These are phyloP conservation scores for Agriopis marginaria DNA, from an alignment of 2,888 invertebrate species.

Conservation along the genomic window DNA sequence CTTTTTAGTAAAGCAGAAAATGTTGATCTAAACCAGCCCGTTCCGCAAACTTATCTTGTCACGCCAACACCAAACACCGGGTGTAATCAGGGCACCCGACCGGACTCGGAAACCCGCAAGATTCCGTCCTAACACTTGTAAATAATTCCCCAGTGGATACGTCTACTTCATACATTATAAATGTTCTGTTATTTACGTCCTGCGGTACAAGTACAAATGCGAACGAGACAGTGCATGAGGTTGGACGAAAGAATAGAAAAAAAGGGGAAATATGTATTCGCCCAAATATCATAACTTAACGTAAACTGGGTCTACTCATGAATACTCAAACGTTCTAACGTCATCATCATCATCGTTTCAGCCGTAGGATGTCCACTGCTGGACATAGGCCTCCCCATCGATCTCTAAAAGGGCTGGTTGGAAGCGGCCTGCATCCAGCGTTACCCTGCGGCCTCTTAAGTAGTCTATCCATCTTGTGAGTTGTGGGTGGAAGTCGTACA, in stretches of 20 bases:
- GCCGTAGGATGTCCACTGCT: too few species aligned
- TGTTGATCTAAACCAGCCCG: neutral
- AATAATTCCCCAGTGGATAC: conserved; percentile 46
- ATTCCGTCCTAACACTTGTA: conserved; percentile 40
- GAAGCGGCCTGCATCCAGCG: too few species aligned
- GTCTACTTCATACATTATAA: conserved; percentile 48
- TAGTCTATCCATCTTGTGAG: too few species aligned
- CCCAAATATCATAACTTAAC: too few species aligned
- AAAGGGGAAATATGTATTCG: too few species aligned
- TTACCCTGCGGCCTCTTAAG: too few species aligned
- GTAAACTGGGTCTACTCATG: too few species aligned
- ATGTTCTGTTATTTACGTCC: conserved; percentile 47
- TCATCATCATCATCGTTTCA: too few species aligned
- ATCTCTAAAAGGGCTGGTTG: too few species aligned
- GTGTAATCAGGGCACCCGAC: conserved; percentile 22
- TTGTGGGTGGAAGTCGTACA: too few species aligned
- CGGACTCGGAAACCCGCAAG: conserved; percentile 39
- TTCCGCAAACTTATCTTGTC: conserved; percentile 19
- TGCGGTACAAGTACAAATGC: conserved; percentile 24
- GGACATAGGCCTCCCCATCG: too few species aligned
- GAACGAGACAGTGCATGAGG: conserved; percentile 21
- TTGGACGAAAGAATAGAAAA: neutral
- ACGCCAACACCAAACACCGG: conserved; percentile 16
- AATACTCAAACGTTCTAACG: too few species aligned
- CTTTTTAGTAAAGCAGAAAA: neutral